Evolutionary conservation across 2,113 vertebrate species (phyloP).

Genomic region (Vireo altiloquus): DNA sequence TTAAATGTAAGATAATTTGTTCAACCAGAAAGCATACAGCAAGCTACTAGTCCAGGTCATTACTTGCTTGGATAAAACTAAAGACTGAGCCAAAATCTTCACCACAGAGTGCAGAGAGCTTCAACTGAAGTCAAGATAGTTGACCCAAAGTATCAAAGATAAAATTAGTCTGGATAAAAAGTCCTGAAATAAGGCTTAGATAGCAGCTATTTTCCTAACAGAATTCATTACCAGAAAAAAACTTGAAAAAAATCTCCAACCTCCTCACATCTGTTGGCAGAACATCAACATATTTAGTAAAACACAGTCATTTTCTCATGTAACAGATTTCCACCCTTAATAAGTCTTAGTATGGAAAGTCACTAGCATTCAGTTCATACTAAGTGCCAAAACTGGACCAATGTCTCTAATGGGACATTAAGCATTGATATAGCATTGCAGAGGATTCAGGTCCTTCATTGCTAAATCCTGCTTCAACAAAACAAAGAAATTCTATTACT

Average conservation of each 20-base stretch:
- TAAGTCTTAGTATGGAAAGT: neutral
- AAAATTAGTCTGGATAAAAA: neutral
- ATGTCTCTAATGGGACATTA: neutral
- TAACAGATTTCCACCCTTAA: neutral
- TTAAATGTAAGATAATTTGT: neutral
- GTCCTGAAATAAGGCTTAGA: neutral
- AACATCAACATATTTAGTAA: neutral
- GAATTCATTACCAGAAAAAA: constrained; percentile 5
- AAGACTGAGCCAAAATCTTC: neutral
- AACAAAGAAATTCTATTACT: neutral
- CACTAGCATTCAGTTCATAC: neutral
- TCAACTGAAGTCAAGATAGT: neutral
- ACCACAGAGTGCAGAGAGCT: neutral
- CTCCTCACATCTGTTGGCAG: neutral
- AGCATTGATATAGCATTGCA: neutral
- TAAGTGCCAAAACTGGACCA: neutral
- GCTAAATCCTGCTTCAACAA: neutral
- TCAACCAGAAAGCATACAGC: neutral
- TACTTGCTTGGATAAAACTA: neutral
- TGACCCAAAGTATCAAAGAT: neutral
- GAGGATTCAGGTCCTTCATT: neutral
- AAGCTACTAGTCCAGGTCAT: neutral
- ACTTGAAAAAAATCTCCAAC: neutral
- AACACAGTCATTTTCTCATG: neutral
- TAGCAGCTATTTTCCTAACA: neutral